A percentile compares a stretch with the other conserved stretches of the same genome.
These are phyloP conservation scores for Tragulus kanchil DNA, from an alignment of 2,113 vertebrate genomes.

Conservation along the genomic window DNA sequence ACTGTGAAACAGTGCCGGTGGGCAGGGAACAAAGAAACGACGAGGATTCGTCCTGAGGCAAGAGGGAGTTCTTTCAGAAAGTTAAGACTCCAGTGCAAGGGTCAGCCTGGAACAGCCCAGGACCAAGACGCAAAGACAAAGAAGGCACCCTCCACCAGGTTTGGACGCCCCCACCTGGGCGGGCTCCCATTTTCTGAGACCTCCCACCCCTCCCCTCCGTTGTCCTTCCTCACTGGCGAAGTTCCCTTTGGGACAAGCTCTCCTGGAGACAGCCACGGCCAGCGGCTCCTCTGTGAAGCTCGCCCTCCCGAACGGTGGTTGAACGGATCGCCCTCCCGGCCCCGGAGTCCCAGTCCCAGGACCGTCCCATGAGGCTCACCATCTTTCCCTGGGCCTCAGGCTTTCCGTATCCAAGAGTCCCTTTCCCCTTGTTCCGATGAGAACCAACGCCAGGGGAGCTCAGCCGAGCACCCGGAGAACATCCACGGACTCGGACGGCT, in stretches of 20 bases:
- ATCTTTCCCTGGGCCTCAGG: neutral
- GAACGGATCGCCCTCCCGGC: neutral
- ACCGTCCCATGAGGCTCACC: neutral
- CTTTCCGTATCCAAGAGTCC: neutral
- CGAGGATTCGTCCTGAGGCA: neutral
- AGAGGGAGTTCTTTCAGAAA: neutral
- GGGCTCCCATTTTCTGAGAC: neutral
- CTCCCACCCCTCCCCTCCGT: rapidly evolving
- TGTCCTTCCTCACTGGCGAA: neutral
- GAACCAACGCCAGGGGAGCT: rapidly evolving
- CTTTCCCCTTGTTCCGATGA: neutral
- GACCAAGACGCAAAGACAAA: neutral
- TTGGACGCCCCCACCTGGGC: neutral
- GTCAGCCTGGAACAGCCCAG: neutral
- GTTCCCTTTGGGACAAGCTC: neutral
- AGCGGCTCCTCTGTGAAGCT: neutral
- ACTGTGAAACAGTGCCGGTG: neutral
- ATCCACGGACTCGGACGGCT: neutral
- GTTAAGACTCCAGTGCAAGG: neutral
- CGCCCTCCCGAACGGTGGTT: neutral
- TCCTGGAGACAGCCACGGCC: neutral
- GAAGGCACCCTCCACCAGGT: neutral
- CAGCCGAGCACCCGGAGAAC: neutral
- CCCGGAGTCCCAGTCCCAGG: neutral
- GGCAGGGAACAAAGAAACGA: slow-evolving; percentile 29